These are phyloP conservation scores for Biston betularia DNA, from an alignment of 2,888 invertebrate species.

Conservation along the genomic window DNA sequence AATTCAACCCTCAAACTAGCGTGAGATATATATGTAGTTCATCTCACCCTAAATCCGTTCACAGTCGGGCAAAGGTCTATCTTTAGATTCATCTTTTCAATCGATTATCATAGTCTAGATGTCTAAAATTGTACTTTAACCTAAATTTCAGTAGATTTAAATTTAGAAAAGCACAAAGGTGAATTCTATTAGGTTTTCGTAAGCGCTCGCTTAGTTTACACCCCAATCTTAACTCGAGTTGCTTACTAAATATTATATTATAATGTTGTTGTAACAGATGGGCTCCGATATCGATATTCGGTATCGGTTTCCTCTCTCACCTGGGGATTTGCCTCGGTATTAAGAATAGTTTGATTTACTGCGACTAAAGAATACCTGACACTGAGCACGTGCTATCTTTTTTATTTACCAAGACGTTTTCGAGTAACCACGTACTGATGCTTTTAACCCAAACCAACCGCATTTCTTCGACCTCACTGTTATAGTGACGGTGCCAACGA, in stretches of 20 bases:
- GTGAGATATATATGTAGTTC: constrained; percentile 14
- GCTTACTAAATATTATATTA: constrained; percentile 33
- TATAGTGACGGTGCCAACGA: constrained; percentile 58
- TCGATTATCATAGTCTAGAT: constrained; percentile 1
- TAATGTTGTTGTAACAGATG: constrained; percentile 34
- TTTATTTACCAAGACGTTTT: constrained; percentile 13
- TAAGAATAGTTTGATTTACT: constrained; percentile 27
- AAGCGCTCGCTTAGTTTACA: constrained; percentile 15
- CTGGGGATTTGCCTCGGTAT: constrained; percentile 23
- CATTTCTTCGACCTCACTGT: constrained; percentile 69
- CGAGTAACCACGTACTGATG: constrained; percentile 60
- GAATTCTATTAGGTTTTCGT: background rate
- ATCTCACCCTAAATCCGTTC: constrained; percentile 24
- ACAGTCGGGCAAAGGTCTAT: constrained; percentile 19
- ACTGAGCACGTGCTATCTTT: constrained; percentile 8
- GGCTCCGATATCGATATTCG: constrained; percentile 23
- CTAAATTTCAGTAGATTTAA: background rate
- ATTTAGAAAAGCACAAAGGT: background rate
- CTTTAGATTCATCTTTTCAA: constrained; percentile 15
- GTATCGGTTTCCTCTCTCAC: constrained; percentile 24
- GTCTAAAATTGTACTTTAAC: constrained; percentile 1
- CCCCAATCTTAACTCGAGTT: constrained; percentile 20
- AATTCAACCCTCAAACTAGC: constrained; percentile 16
- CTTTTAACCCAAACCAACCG: constrained; percentile 68
- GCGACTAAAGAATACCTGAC: constrained; percentile 6